Percentiles rank a stretch among this genome's conserved stretches.
Conservation (phyloP, 2,113 vertebrate species). For the Triplophysa tibetana region DNA sequence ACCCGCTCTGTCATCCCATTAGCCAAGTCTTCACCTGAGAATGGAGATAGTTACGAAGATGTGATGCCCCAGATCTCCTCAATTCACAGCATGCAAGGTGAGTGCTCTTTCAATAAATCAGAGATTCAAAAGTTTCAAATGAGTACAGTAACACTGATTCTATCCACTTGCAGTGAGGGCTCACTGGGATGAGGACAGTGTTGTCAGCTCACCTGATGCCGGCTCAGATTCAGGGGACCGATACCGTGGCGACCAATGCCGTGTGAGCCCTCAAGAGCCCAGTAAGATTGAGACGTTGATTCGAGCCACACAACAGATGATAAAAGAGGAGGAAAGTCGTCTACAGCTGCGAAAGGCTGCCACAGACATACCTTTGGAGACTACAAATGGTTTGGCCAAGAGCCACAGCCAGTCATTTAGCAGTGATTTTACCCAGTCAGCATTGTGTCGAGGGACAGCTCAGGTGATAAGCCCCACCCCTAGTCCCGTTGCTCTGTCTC, state of each 20-base stretch:
- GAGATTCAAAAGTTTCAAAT: neutral
- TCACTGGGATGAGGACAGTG: constrained; percentile 95
- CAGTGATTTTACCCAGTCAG: constrained; percentile 78
- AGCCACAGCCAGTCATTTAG: constrained; percentile 81
- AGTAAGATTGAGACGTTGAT: constrained; percentile 96
- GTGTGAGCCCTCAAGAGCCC: constrained; percentile 85
- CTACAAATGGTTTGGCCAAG: constrained; percentile 84
- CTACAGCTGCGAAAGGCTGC: constrained; percentile 79
- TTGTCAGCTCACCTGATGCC: constrained; percentile 91
- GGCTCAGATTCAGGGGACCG: constrained; percentile 92
- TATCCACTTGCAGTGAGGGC: constrained; percentile 78
- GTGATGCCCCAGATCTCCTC: constrained; percentile 84
- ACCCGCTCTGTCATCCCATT: constrained; percentile 77
- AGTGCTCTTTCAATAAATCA: neutral
- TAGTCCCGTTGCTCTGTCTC: constrained; percentile 83
- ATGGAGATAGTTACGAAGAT: constrained; percentile 80
- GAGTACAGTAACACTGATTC: neutral
- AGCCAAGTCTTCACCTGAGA: constrained; percentile 84
- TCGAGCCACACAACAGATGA: constrained; percentile 97
- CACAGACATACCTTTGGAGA: constrained; percentile 72
- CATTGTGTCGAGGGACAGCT: constrained; percentile 75
- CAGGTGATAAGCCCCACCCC: constrained; percentile 81
- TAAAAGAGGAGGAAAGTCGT: constrained; percentile 94
- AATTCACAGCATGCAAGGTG: constrained; percentile 80
- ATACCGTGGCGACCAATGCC: constrained; percentile 82